Conservation (phyloP, 2,797 vertebrate species). For the Petrocephalus sullivani region DNA sequence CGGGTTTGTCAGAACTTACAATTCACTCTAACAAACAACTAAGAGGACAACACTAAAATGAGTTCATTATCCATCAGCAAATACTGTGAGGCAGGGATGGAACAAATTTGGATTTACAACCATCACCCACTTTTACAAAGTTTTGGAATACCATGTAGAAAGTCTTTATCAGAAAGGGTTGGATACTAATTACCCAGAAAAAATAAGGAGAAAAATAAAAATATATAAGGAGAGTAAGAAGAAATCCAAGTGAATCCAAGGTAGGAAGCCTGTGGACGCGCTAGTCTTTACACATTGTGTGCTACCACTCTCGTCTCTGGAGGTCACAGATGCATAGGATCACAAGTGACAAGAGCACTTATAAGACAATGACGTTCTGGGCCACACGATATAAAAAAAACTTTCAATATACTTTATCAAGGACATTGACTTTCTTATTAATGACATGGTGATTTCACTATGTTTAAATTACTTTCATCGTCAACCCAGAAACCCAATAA, state of each 20-base stretch:
- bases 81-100: neutral
- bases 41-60: neutral
- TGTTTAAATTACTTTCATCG: conserved; percentile 17
- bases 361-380: neutral
- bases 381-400: neutral
- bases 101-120: neutral
- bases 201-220: neutral
- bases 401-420: conserved; percentile 11
- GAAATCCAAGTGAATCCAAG: neutral
- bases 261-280: neutral
- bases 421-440: neutral
- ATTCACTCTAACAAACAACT: neutral
- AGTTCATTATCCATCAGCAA: neutral
- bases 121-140: neutral
- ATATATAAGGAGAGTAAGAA: neutral
- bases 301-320: neutral
- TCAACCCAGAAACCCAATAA: conserved; percentile 14
- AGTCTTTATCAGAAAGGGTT: neutral
- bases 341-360: neutral
- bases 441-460: neutral
- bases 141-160: neutral
- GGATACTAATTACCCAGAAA: neutral
- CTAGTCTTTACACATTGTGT: neutral
- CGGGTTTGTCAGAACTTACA: neutral
- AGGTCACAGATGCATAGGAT: neutral